Evolutionary conservation across 2,888 invertebrate genomes (phyloP).

Genomic region (Tineola bisselliella): DNA sequence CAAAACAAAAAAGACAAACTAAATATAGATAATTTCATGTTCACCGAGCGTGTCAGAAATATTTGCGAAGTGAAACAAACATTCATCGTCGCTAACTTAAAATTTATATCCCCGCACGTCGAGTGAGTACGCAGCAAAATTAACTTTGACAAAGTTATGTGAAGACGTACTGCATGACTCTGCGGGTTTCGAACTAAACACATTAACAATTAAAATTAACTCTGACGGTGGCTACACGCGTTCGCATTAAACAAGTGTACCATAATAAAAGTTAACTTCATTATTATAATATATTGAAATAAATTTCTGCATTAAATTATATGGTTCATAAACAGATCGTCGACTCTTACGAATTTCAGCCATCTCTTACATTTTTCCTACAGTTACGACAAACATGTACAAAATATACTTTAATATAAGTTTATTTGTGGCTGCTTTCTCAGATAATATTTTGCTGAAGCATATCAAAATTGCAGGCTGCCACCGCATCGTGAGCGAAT

Average conservation of each 20-base stretch:
- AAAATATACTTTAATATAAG: background rate
- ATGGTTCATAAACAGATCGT: too few relatives aligned
- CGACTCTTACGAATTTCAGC: too few relatives aligned
- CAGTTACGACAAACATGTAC: background rate
- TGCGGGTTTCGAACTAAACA: slow-evolving; percentile 5
- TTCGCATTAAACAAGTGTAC: background rate
- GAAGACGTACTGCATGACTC: slow-evolving; percentile 7
- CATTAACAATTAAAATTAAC: slow-evolving; percentile 8
- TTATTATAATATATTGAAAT: background rate
- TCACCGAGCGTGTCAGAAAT: slow-evolving; percentile 1
- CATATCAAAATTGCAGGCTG: background rate
- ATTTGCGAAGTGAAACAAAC: slow-evolving; percentile 1
- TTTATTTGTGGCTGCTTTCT: background rate
- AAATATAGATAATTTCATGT: background rate
- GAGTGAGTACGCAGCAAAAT: slow-evolving; percentile 24
- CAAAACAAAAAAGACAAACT: too few relatives aligned
- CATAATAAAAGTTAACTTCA: background rate
- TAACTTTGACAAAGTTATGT: slow-evolving; percentile 29
- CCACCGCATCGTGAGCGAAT: slow-evolving; percentile 7
- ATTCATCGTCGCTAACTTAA: slow-evolving; percentile 19
- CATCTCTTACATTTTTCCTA: background rate
- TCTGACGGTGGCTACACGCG: background rate
- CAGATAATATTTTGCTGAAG: background rate
- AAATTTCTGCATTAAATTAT: background rate
- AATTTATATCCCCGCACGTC: slow-evolving; percentile 27